Conservation (phyloP, 2,113 vertebrate species). For the Hymenochirus boettgeri region DNA sequence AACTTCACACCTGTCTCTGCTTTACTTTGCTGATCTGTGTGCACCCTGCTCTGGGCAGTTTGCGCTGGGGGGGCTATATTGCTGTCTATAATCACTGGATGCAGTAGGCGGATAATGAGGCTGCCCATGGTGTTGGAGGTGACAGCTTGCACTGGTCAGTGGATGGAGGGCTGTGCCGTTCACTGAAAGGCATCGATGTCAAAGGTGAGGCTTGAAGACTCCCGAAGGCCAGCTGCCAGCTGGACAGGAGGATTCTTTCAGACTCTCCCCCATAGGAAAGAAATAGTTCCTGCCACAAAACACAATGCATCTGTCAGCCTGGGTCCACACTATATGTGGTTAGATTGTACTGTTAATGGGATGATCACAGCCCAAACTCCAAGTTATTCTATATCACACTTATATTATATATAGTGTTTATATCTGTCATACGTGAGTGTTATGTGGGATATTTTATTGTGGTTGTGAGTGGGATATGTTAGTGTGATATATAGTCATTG, state of each 20-base stretch:
- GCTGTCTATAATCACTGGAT: neutral
- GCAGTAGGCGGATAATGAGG: conserved; percentile 24
- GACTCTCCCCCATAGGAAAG: conserved; percentile 75
- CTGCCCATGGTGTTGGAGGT: conserved; percentile 51
- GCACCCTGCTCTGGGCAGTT: too few relatives aligned
- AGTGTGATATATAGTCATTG: too few relatives aligned
- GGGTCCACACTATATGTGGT: too few relatives aligned
- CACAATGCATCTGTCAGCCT: conserved; percentile 68
- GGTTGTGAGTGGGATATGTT: too few relatives aligned
- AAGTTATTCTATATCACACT: too few relatives aligned
- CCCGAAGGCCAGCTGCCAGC: conserved; percentile 80
- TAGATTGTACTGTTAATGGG: conserved; percentile 54
- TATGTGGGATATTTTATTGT: too few relatives aligned
- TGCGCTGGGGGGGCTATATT: neutral
- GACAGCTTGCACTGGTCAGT: conserved; percentile 80
- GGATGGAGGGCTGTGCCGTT: conserved; percentile 63
- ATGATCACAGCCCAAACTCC: neutral
- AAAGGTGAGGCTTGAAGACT: conserved; percentile 87
- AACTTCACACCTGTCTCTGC: neutral
- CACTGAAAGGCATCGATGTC: conserved; percentile 69
- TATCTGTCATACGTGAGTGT: too few relatives aligned
- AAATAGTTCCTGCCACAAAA: conserved; percentile 63
- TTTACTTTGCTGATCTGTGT: neutral
- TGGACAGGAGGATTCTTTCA: conserved; percentile 76
- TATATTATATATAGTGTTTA: neutral